phyloP scores from a whole-genome alignment of 1,140 invertebrate genomes.

The Lasioglossum baleicum region DNA sequence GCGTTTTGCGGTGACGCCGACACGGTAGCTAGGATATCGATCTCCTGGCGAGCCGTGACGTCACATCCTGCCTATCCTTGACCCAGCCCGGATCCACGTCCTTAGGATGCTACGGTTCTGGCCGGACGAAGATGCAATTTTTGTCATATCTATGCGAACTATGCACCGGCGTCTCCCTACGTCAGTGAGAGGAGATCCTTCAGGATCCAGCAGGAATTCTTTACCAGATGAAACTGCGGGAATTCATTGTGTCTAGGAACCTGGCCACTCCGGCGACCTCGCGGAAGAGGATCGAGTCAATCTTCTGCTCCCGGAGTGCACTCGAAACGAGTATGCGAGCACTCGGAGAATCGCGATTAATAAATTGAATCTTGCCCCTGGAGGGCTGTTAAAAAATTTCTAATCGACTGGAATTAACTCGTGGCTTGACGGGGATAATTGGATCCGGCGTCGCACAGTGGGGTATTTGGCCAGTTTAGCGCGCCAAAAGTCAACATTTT shows the following conservation, averaged over 20 bases:
- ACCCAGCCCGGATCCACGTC: conserved; percentile 68
- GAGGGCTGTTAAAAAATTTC: no score
- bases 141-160: conserved; percentile 7
- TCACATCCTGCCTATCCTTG: conserved; percentile 79
- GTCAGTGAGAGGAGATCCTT: background rate
- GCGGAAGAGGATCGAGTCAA: background rate
- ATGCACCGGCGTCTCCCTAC: conserved; percentile 4
- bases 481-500: no score
- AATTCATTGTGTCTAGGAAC: background rate
- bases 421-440: no score
- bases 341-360: no score
- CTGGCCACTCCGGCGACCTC: no score
- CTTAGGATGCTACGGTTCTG: conserved; percentile 52
- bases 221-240: background rate
- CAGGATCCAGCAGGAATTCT: background rate
- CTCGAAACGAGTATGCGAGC: no score
- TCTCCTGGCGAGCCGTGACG: conserved; percentile 73
- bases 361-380: no score
- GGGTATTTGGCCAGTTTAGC: no score
- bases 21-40: conserved; percentile 72
- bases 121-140: conserved; percentile 17
- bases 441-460: no score
- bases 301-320: no score
- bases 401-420: no score
- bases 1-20: conserved; percentile 56